Evolutionary conservation across 2,797 vertebrate genomes (phyloP), one percentile per base, ranked within the genome.

Genomic region (Eurystomus glaucurus): DNA sequence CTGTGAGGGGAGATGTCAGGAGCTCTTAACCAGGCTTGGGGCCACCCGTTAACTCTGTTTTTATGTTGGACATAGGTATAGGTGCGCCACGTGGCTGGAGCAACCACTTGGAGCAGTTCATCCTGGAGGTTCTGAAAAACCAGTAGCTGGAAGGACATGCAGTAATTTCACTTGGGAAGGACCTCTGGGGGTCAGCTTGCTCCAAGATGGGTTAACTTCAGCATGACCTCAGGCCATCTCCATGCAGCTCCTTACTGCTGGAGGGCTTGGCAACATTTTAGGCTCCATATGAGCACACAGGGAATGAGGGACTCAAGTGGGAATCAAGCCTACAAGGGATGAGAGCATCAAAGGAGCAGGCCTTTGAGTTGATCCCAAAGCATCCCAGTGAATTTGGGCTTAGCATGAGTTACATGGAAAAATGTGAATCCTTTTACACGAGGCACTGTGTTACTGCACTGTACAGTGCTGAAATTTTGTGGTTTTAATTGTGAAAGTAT

Each of bases 21-120:
- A 82, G 28, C 31, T 79, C 62, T 23, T 41, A 16, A 9, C 4
- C 23, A 51, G 18, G 45, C 6, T 15, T 50, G 57, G 45, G 60
- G 77, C 33, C 22, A n/a, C 31, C 21, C 6, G 22, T 29, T 41
- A 8, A 12, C 41, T 20, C 33, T 16, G 13, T 4, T 37, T 37
- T 37, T 37, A 14, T 1, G 3, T 29, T 17, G 12, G 55, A 25
- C 23, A 3, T 3, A 0, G 1, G 10, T 23, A 3, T 3, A 0
- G 1, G 10, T 39, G 71, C 33, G 69, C 10, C 3, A 25, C n/a
- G 45, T 1, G 12, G 12, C 64, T 69, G 45, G 65, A 78, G 55
- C 11, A 28, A 61, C 55, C 14, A 1, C 5, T 18, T 22, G 11
- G 29, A 81, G 45, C 26, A 23, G 8, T 5, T 88, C 5, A 3